A percentile compares a stretch with the other conserved stretches of the same genome.
Evolutionary conservation across 2,888 invertebrate genomes (phyloP).

Genomic region (Drepana falcataria): DNA sequence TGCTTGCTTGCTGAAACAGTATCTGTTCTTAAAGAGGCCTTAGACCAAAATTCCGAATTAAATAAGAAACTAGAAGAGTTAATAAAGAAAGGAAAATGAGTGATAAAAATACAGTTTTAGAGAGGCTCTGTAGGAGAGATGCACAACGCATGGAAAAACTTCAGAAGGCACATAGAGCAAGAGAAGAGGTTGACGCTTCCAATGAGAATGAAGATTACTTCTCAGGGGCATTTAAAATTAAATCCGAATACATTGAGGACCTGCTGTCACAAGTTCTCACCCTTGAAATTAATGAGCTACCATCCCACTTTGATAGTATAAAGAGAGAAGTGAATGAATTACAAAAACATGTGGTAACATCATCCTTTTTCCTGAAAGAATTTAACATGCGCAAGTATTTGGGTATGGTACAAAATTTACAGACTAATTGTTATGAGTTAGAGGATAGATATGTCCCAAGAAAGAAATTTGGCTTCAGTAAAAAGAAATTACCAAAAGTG

Average conservation of each 20-base stretch:
- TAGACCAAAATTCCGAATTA: slow-evolving; percentile 62
- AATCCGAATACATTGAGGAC: slow-evolving; percentile 81
- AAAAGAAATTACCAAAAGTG: slow-evolving; percentile 79
- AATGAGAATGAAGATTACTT: slow-evolving; percentile 85
- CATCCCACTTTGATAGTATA: slow-evolving; percentile 82
- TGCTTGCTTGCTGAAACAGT: no score
- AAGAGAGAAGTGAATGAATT: slow-evolving; percentile 85
- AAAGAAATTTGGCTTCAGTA: slow-evolving; percentile 92
- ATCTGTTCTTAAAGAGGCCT: slow-evolving; percentile 67
- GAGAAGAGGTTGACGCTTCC: slow-evolving; percentile 79
- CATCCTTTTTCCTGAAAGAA: slow-evolving; percentile 87
- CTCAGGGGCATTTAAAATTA: slow-evolving; percentile 82
- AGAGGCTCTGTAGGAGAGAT: slow-evolving; percentile 76
- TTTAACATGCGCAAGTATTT: slow-evolving; percentile 90
- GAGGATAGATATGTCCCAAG: slow-evolving; percentile 87
- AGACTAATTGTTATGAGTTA: slow-evolving; percentile 83
- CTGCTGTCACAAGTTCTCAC: slow-evolving; percentile 74
- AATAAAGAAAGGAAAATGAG: slow-evolving; percentile 65
- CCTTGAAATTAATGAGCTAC: slow-evolving; percentile 71
- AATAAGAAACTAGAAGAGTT: slow-evolving; percentile 69
- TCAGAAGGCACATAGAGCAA: slow-evolving; percentile 81
- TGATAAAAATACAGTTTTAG: slow-evolving; percentile 63
- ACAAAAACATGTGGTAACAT: slow-evolving; percentile 88
- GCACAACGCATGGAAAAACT: slow-evolving; percentile 82
- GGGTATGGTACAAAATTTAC: slow-evolving; percentile 84